phyloP scores from a whole-genome alignment of 2,113 vertebrate genomes.

The Anolis sagrei region DNA sequence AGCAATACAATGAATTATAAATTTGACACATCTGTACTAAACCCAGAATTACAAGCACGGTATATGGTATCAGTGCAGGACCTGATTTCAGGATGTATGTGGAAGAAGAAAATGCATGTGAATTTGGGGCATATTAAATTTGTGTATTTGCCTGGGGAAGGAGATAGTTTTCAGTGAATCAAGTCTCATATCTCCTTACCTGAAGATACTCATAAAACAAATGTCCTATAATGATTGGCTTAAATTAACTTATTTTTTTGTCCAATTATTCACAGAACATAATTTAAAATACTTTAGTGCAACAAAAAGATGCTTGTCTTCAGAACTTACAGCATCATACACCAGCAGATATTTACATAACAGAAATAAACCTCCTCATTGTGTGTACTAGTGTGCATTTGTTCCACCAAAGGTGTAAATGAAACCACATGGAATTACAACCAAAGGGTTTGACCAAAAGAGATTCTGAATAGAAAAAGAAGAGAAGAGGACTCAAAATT shows the following conservation, averaged over 20 bases:
- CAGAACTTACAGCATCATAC: neutral
- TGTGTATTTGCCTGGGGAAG: too few relatives aligned
- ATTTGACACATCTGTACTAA: too few relatives aligned
- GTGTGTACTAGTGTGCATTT: neutral
- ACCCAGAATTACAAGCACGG: too few relatives aligned
- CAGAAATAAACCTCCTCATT: neutral
- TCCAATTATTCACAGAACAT: conserved; percentile 17
- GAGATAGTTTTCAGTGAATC: too few relatives aligned
- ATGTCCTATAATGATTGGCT: neutral
- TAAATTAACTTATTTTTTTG: neutral
- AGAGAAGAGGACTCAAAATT: neutral
- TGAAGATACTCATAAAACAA: neutral
- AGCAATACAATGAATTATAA: too few relatives aligned
- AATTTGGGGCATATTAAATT: too few relatives aligned
- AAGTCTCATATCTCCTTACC: neutral
- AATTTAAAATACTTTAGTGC: conserved; percentile 19
- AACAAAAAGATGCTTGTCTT: neutral
- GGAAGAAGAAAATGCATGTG: too few relatives aligned
- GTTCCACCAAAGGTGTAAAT: neutral
- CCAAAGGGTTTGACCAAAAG: neutral
- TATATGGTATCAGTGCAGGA: too few relatives aligned
- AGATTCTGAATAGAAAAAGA: neutral
- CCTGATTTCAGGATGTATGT: too few relatives aligned
- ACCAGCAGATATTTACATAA: neutral
- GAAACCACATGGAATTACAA: neutral